phyloP scores from a whole-genome alignment of 2,113 vertebrate genomes.

The Notarius lentiginosus region DNA sequence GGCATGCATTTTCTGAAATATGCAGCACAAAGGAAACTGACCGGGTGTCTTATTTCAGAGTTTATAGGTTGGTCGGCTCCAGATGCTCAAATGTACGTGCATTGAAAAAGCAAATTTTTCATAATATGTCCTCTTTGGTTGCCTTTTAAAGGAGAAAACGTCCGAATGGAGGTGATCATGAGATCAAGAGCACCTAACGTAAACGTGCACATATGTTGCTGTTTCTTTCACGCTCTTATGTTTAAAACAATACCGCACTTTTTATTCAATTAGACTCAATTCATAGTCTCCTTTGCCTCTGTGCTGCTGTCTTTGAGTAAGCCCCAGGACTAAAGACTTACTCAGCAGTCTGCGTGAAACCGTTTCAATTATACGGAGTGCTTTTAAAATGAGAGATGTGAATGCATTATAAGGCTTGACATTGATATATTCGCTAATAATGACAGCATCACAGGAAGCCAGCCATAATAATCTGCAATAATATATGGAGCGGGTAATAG shows the following conservation, averaged over 20 bases:
- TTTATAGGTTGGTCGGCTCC: no score
- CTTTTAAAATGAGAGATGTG: conserved; percentile 54
- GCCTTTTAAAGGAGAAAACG: not conserved
- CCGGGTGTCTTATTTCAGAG: no score
- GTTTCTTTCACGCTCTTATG: conserved; percentile 30
- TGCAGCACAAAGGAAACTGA: no score
- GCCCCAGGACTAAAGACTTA: conserved; percentile 35
- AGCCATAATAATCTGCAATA: conserved; percentile 46
- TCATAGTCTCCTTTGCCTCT: conserved; percentile 39
- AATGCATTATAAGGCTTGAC: conserved; percentile 53
- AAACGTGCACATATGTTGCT: conserved; percentile 30
- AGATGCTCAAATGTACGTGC: no score
- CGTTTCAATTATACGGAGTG: conserved; percentile 57
- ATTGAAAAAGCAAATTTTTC: no score
- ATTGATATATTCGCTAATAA: conserved; percentile 55
- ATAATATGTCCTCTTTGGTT: no score
- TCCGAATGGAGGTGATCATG: conserved; percentile 27
- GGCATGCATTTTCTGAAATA: no score
- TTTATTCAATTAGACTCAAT: conserved; percentile 23
- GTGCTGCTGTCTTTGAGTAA: not conserved
- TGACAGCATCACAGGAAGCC: conserved; percentile 49
- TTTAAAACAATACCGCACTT: conserved; percentile 41
- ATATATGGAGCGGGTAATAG: conserved; percentile 37
- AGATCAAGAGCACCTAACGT: conserved; percentile 44
- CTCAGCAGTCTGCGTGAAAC: conserved; percentile 48